Evolutionary conservation across 2,113 vertebrate genomes (phyloP), one percentile per base, ranked within the genome.

Genomic region (Engystomops pustulosus): DNA sequence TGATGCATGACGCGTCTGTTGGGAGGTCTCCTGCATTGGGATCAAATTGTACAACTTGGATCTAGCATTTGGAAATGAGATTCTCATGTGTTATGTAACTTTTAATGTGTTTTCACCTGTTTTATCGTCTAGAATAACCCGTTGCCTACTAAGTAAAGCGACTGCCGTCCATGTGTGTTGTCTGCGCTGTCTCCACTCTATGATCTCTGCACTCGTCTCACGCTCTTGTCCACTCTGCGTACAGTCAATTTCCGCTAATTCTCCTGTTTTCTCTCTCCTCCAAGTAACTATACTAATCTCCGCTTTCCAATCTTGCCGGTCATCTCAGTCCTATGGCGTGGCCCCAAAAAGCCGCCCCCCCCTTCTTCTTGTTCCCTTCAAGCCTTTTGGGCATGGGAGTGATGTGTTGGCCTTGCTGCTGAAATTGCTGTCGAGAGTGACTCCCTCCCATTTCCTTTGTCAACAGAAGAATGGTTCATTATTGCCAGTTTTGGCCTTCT

Each of bases 391-490:
- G 90, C 91, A 90, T 92, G 89, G 91, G 90, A 93, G 90, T 88
- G 92, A 86, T 93, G 86, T 93, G 87, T 89, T 93, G 91, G 69
- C 93, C 85, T 91, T 90, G 89, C 89, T 91, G 74, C 90, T 94
- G 92, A 91, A 91, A 89, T 93, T 89, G 90, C 92, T 92, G 91
- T 93, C 93, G 91, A 88, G 92, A 95, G 92, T 97, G 96, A 97
- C 90, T 91, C 91, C 93, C 93, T 92, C 93, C 94, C 86, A 89
- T 96, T 94, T 96, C 94, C 95, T 97, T 95, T 96, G 93, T 95
- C 95, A 94, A 96, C 96, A 97, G 96, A 97, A 94, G 95, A 96
- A 90, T 97, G 96, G 95, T 96, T 97, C 95, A 96, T 96, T 94
- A 96, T 97, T 93, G 95, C 94, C 94, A 96, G 94, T 90, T 97